phyloP scores from a whole-genome alignment of 2,797 vertebrate species.

The Pagetopsis macropterus region DNA sequence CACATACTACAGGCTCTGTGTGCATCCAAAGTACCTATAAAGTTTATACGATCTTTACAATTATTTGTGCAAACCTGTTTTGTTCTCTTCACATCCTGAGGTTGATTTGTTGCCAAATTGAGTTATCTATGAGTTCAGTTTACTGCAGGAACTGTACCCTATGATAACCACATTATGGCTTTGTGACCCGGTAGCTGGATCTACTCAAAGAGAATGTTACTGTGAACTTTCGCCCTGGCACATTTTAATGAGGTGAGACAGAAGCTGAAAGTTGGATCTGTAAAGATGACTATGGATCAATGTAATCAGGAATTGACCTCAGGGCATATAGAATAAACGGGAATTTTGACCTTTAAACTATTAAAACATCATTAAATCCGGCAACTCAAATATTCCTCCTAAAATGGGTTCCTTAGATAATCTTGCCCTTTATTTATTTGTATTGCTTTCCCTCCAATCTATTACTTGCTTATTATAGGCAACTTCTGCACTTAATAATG shows the following conservation, averaged over 20 bases:
- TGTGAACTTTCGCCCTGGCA: constrained; percentile 25
- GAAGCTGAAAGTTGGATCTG: neutral
- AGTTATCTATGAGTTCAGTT: neutral
- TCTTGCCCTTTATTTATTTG: neutral
- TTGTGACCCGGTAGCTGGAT: neutral
- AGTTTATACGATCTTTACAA: neutral
- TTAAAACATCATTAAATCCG: neutral
- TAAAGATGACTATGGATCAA: neutral
- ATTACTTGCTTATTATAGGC: neutral
- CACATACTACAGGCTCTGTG: constrained; percentile 3
- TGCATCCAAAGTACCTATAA: neutral
- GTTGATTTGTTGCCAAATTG: neutral
- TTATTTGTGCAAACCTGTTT: neutral
- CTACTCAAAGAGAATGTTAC: neutral
- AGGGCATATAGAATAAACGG: neutral
- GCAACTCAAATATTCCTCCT: neutral
- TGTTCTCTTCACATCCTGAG: neutral
- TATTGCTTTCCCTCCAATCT: neutral
- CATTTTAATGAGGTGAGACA: neutral
- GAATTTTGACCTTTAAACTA: neutral
- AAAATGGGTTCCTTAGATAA: neutral
- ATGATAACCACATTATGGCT: neutral
- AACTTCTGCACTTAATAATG: neutral
- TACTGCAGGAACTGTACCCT: constrained; percentile 20
- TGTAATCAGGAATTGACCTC: neutral